Base-by-base conservation (phyloP, 2,113 vertebrate species). In the Polypterus senegalus region DNA sequence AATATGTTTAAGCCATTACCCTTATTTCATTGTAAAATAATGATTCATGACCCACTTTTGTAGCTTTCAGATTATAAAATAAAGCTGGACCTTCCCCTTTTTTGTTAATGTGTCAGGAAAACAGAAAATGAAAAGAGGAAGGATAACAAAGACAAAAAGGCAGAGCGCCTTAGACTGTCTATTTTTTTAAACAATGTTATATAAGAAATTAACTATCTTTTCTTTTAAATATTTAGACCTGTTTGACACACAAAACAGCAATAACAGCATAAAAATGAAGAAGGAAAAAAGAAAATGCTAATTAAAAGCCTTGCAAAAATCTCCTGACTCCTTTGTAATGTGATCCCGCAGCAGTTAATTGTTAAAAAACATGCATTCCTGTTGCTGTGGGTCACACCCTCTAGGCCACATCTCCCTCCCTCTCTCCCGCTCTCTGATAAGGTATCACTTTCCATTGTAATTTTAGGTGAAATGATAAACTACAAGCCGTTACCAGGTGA, bases 401-500 rank as follows among this genome's bases (percentile, higher is more conserved):
- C 45, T 3, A 47, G 9, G 9, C 46, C 1, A 6, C 4, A 60
- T 27, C 66, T 73, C 70, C 74, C 64, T 57, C 66, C 63, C 61
- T 72, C 72, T 74, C 74, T 79, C 77, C 74, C 73, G 66, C 66
- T 65, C 67, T 66, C 59, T 74, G 86, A 88, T 87, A 85, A 86
- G 81, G 81, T 88, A 88, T 88, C 86, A 79, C 78, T 84, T 86
- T 88, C 83, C 82, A 83, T 85, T 87, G 82, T 83, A 86, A 86
- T 86, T 88, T 87, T 82, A 86, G 82, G 86, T 86, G 82, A 88
- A 86, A 87, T 83, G 82, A 86, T 86, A 86, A 88, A 86, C 81
- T 79, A 65, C 74, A 64, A 58, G 80, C 81, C 76, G 84, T 87
- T 87, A 88, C 84, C 81, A 85, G 83, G 85, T 86, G 81, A 85